These are phyloP conservation scores for Australoheros scitulus DNA, from an alignment of 2,113 vertebrate species.

Conservation along the genomic window DNA sequence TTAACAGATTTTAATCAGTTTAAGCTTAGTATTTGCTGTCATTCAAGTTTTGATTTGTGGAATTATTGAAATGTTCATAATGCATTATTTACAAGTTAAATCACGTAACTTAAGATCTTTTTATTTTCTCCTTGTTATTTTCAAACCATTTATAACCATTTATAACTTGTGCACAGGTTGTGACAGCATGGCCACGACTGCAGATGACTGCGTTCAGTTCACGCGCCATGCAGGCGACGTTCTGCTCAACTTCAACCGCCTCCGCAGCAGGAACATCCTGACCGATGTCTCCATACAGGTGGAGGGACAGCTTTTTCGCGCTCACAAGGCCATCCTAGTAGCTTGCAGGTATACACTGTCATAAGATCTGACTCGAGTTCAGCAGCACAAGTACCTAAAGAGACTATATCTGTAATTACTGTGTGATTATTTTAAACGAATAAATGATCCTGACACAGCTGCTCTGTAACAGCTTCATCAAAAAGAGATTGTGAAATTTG, in stretches of 20 bases:
- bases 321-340: conserved; percentile 96
- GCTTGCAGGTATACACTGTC: conserved; percentile 89
- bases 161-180: conserved; percentile 49
- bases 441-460: background rate
- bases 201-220: conserved; percentile 97
- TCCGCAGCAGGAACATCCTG: conserved; percentile 92
- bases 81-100: background rate
- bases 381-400: background rate
- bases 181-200: conserved; percentile 85
- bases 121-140: background rate
- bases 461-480: too few relatives aligned
- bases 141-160: background rate
- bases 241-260: conserved; percentile 94
- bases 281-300: conserved; percentile 93
- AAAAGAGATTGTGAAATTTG: background rate
- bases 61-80: background rate
- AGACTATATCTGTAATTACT: background rate
- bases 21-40: background rate
- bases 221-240: conserved; percentile 95
- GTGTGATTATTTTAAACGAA: background rate
- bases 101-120: background rate
- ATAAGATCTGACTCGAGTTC: background rate
- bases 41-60: background rate
- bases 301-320: conserved; percentile 89
- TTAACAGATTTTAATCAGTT: background rate